A percentile compares a stretch with the other conserved stretches of the same genome.
Conservation (phyloP, 2,888 invertebrate genomes). For the Myopa tessellatipennis region DNA sequence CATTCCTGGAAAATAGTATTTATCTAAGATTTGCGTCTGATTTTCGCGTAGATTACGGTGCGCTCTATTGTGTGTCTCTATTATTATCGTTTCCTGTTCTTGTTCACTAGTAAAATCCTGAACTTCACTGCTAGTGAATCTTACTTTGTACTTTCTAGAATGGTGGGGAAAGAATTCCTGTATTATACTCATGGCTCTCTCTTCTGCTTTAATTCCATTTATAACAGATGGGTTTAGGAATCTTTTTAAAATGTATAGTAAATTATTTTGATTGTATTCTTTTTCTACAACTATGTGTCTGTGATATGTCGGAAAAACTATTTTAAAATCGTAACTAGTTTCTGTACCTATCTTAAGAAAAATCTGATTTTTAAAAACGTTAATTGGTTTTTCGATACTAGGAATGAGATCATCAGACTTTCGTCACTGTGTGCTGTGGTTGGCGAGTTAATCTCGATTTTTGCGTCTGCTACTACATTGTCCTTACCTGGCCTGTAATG, state of each 20-base stretch:
- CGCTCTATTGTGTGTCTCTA: slow-evolving; percentile 31
- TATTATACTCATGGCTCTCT: slow-evolving; percentile 1
- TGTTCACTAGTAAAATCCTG: slow-evolving; percentile 27
- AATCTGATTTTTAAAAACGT: neutral
- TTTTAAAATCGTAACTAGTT: too few relatives aligned
- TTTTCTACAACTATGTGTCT: too few relatives aligned
- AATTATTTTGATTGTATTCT: too few relatives aligned
- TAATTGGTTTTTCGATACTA: slow-evolving; percentile 43
- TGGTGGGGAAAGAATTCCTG: slow-evolving; percentile 28
- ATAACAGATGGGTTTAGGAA: too few relatives aligned
- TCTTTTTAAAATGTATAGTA: too few relatives aligned
- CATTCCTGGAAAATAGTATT: slow-evolving; percentile 38
- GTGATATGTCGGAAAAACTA: too few relatives aligned
- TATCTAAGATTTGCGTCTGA: slow-evolving; percentile 31
- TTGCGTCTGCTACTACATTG: slow-evolving; percentile 36
- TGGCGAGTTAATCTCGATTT: neutral
- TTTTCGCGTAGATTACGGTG: slow-evolving; percentile 44
- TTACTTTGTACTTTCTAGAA: slow-evolving; percentile 37
- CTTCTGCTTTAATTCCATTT: too few relatives aligned
- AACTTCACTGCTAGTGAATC: slow-evolving; percentile 35
- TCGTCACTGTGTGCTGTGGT: neutral
- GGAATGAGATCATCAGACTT: slow-evolving; percentile 37
- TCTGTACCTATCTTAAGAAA: too few relatives aligned
- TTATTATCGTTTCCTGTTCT: slow-evolving; percentile 34
- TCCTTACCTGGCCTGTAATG: neutral